Evolutionary conservation across 1,140 invertebrate species (phyloP), one percentile per base, ranked within the genome.

Genomic region (Drosophila lacertosa): DNA sequence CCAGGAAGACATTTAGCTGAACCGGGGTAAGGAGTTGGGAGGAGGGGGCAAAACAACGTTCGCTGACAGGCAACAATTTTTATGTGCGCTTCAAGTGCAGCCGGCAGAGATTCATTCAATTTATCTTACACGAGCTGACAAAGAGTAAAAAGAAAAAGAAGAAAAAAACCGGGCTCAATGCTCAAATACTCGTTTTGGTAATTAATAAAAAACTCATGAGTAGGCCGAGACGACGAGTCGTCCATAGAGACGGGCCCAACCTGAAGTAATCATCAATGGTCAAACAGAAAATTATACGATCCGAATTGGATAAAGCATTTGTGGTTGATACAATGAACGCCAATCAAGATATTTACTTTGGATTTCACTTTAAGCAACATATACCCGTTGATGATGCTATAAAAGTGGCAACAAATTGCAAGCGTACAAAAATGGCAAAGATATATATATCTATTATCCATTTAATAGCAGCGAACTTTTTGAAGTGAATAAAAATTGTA

Each of bases 21-120:
- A 35, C 10, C 26, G 15, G 45, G 26, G n/a, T 13, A 11, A 24
- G 20, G 32, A n/a, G 26, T 29, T 26, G 32, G 13, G 47, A 39
- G 11, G 15, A 24, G 6, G 24, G 29, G 26, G 11, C n/a, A n/a
- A n/a, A 26, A 35, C 20, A n/a, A 10, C 42, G 6, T 4, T 55
- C 45, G 80, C 80, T 86, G 81, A 86, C 80, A 77, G 60, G 59
- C 80, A 80, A 84, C 81, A 86, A 86, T 84, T 84, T 84, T 84
- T 60, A 84, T 84, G 64, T 86, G 80, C 81, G 80, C 81, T 86
- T 83, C 80, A 86, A 83, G 72, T 86, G 80, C 81, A 86, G 70
- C 66, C 39, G 33, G 50, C 59, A 72, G 67, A 84, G 72, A 72
- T 65, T 86, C 57, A 83, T 77, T 84, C 81, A 75, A 83, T 84